Conservation (phyloP, 2,888 invertebrate species). For the Drosophila parthenogenetica region DNA sequence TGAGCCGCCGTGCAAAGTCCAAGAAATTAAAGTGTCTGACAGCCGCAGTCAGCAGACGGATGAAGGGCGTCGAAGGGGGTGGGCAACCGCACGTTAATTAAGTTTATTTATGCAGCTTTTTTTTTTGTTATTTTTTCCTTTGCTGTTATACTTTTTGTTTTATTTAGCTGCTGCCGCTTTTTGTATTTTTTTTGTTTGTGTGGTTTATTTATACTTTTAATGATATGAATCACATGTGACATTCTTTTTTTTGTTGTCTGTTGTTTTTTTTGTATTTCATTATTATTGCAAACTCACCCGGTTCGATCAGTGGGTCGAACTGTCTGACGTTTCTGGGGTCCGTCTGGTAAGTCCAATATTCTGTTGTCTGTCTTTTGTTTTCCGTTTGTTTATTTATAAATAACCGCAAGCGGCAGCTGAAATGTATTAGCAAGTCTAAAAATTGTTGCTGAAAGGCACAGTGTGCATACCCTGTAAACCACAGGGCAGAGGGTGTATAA, state of each 20-base stretch:
- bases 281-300: slow-evolving; percentile 13
- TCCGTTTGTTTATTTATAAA: slow-evolving; percentile 60
- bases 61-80: slow-evolving; percentile 26
- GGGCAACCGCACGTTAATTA: slow-evolving; percentile 73
- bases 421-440: slow-evolving; percentile 67
- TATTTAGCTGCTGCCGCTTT: slow-evolving; percentile 54
- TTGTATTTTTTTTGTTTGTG: slow-evolving; percentile 31
- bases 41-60: slow-evolving; percentile 33
- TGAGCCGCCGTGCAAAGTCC: slow-evolving; percentile 80
- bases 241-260: slow-evolving; percentile 42
- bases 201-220: slow-evolving; percentile 66
- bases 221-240: slow-evolving; percentile 78
- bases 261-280: background rate
- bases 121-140: slow-evolving; percentile 26
- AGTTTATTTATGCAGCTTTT: slow-evolving; percentile 78
- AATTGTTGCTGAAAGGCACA: slow-evolving; percentile 27
- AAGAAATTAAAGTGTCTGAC: slow-evolving; percentile 75
- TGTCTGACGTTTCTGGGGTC: slow-evolving; percentile 47
- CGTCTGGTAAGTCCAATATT: slow-evolving; percentile 30
- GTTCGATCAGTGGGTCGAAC: slow-evolving; percentile 57
- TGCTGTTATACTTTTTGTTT: slow-evolving; percentile 24
- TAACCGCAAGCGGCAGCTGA: slow-evolving; percentile 50
- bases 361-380: slow-evolving; percentile 22
- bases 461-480: slow-evolving; percentile 26
- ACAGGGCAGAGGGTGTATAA: background rate